Evolutionary conservation across 92 coral and sea anemone genomes (phyloP).

Genomic region (Zoanthus sansibaricus): DNA sequence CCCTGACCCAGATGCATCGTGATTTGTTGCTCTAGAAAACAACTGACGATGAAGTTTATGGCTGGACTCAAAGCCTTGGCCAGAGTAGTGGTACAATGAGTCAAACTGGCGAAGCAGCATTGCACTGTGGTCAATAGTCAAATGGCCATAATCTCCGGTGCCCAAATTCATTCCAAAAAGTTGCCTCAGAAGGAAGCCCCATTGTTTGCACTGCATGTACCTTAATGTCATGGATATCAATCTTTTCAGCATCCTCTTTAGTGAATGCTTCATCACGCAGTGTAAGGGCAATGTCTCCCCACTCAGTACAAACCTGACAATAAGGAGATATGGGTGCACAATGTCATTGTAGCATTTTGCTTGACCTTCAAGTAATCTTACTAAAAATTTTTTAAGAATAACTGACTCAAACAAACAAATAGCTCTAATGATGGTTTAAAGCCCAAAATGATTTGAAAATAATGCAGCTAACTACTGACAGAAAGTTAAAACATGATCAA

Average conservation of each 20-base stretch:
- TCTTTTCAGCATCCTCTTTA: neutral
- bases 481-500: too few relatives aligned
- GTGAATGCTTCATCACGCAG: too few relatives aligned
- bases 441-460: too few relatives aligned
- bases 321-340: too few relatives aligned
- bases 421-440: too few relatives aligned
- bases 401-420: too few relatives aligned
- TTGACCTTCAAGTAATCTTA: too few relatives aligned
- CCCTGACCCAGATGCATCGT: slow-evolving; percentile 58
- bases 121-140: slow-evolving; percentile 53
- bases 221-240: neutral
- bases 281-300: neutral
- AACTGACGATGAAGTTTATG: slow-evolving; percentile 67
- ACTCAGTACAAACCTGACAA: slow-evolving; percentile 2
- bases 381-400: too few relatives aligned
- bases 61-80: slow-evolving; percentile 71
- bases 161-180: slow-evolving; percentile 55
- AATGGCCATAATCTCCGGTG: slow-evolving; percentile 64
- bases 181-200: slow-evolving; percentile 62
- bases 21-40: slow-evolving; percentile 64
- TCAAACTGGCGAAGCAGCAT: slow-evolving; percentile 51
- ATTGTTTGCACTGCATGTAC: slow-evolving; percentile 48
- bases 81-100: slow-evolving; percentile 54
- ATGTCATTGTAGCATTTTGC: too few relatives aligned
- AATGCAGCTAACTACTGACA: too few relatives aligned